These are phyloP conservation scores for Cavia aperea DNA, from an alignment of 2,113 vertebrate species.

Conservation along the genomic window DNA sequence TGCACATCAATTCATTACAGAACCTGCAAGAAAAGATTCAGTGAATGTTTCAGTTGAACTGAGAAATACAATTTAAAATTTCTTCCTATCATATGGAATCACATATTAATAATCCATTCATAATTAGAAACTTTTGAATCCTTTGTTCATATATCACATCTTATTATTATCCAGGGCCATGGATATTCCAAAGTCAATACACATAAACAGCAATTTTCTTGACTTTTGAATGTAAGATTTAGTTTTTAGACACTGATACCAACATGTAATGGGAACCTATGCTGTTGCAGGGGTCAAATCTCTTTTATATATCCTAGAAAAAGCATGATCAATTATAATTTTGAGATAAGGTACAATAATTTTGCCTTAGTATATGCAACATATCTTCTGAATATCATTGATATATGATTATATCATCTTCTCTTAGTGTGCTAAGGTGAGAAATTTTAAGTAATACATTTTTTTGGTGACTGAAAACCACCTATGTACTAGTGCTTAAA, in stretches of 20 bases:
- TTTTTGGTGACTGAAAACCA: neutral
- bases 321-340: no score
- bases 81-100: neutral
- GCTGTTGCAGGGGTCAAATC: no score
- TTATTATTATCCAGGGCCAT: neutral
- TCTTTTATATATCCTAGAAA: no score
- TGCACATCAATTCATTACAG: conserved; percentile 45
- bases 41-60: neutral
- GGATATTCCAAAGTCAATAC: neutral
- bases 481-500: neutral
- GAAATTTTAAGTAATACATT: no score
- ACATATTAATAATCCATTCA: neutral
- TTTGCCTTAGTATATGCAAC: no score
- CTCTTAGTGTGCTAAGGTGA: no score
- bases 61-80: neutral
- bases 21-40: conserved; percentile 38
- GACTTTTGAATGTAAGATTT: neutral
- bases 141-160: neutral
- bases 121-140: neutral
- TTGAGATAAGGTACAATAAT: no score
- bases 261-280: neutral
- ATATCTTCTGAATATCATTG: no score
- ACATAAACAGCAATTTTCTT: neutral
- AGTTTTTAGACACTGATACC: neutral
- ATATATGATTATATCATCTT: no score